Percentiles rank a stretch among this genome's conserved stretches.
These are phyloP conservation scores for Hemiprocne comata DNA, from an alignment of 2,113 vertebrate species.

Conservation along the genomic window DNA sequence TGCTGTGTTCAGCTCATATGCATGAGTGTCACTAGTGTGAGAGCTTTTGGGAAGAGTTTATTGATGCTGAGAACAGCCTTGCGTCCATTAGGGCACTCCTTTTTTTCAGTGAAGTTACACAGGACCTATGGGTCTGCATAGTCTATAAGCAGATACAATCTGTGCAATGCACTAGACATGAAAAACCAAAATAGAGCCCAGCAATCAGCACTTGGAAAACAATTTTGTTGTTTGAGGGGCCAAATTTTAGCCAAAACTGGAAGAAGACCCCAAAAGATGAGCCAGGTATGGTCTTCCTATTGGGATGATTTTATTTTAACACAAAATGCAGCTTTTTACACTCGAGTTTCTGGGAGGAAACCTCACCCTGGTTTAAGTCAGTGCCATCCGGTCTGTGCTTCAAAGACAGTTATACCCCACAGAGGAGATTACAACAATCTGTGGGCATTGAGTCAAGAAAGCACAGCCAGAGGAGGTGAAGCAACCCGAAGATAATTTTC, in stretches of 20 bases:
- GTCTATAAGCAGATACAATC: not conserved
- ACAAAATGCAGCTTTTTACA: not conserved
- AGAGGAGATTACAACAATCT: not conserved
- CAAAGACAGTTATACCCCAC: not conserved
- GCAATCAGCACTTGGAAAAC: not conserved
- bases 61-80: not conserved
- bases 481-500: not conserved
- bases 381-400: not conserved
- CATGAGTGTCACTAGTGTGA: not conserved
- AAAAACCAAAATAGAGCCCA: not conserved
- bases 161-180: not conserved
- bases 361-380: not conserved
- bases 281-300: not conserved
- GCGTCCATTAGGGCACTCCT: not conserved
- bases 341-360: not conserved
- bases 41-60: not conserved
- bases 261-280: not conserved
- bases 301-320: not conserved
- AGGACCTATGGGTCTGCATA: not conserved
- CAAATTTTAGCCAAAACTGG: not conserved
- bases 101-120: not conserved
- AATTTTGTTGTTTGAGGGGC: not conserved
- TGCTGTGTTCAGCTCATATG: not conserved
- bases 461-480: not conserved
- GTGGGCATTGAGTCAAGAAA: not conserved